These are phyloP conservation scores for Lepidurus arcticus DNA, from an alignment of 1,140 invertebrate genomes.

Conservation along the genomic window DNA sequence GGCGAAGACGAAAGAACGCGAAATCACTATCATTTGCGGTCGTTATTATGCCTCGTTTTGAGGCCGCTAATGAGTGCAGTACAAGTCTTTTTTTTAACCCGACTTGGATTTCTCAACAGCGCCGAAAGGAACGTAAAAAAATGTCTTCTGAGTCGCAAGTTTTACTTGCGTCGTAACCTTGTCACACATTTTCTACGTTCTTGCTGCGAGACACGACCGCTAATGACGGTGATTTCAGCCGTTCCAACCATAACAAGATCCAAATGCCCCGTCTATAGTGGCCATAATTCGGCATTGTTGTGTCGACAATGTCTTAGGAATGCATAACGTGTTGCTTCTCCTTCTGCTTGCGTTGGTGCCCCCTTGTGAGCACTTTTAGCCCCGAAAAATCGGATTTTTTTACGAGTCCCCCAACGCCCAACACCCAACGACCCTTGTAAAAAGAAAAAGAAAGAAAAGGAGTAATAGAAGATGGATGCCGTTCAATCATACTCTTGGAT, in stretches of 20 bases:
- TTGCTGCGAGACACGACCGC: background rate
- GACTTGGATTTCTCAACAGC: background rate
- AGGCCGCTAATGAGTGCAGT: background rate
- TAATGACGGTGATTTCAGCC: constrained; percentile 2
- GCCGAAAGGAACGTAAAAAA: background rate
- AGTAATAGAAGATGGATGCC: background rate
- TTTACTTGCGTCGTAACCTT: background rate
- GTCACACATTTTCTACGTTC: background rate
- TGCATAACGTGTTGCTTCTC: background rate
- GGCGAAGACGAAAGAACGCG: background rate
- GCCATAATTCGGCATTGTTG: background rate
- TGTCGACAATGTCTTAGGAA: background rate
- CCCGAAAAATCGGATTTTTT: background rate
- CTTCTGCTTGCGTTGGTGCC: background rate
- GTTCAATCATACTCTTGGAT: constrained; percentile 6
- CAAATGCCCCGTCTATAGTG: background rate
- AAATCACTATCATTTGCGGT: background rate
- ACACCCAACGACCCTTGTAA: no score
- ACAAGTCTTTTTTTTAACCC: background rate
- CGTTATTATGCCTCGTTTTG: background rate
- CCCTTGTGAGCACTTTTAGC: background rate
- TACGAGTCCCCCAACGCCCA: background rate
- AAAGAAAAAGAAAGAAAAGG: no score
- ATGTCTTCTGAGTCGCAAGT: background rate
- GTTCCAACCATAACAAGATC: background rate